Conservation (phyloP, 2,113 vertebrate genomes). For the Connochaetes taurinus region DNA sequence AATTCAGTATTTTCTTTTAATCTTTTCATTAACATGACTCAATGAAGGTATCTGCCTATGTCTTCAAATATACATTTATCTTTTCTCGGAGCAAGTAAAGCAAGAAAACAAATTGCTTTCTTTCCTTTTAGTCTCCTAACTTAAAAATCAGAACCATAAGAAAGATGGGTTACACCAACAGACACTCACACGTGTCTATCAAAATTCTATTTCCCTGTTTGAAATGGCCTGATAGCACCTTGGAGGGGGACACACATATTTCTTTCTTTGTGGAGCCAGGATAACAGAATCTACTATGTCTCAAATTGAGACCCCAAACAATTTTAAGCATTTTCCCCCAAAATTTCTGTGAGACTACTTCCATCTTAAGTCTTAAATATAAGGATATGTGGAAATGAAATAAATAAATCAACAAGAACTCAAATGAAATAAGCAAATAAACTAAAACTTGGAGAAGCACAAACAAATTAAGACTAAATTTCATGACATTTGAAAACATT, state of each 20-base stretch:
- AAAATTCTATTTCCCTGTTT: not conserved
- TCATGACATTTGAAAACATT: conserved; percentile 56
- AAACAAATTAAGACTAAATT: conserved; percentile 20
- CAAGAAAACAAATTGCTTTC: not conserved
- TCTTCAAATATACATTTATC: not conserved
- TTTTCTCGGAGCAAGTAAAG: not conserved
- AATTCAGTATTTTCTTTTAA: not conserved
- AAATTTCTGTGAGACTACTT: not conserved
- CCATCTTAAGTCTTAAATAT: not conserved
- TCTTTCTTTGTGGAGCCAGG: not conserved
- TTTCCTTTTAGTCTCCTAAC: not conserved
- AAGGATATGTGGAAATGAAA: conserved; percentile 15
- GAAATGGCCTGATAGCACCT: not conserved
- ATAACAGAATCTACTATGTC: not conserved
- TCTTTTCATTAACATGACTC: not conserved
- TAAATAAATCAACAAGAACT: not conserved
- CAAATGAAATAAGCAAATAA: not conserved
- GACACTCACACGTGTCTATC: not conserved
- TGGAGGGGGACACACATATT: not conserved
- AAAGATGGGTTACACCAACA: not conserved
- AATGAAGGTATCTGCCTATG: not conserved
- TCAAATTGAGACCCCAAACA: not conserved
- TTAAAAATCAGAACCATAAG: not conserved
- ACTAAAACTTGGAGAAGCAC: conserved; percentile 27
- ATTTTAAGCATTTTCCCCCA: not conserved